Percentiles rank a stretch among this genome's conserved stretches.
Conservation (phyloP, 2,888 invertebrate genomes). For the Dryadula phaetusa region DNA sequence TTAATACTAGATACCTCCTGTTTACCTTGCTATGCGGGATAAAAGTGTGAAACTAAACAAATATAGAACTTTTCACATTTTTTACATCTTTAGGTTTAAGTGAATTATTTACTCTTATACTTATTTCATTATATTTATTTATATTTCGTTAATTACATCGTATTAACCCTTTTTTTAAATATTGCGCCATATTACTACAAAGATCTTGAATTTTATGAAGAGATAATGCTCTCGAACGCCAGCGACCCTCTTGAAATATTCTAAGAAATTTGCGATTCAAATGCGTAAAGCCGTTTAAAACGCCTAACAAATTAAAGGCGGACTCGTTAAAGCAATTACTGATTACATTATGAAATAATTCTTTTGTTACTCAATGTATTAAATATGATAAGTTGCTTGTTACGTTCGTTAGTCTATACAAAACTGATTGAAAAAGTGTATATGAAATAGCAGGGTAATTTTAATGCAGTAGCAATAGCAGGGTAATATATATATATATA, state of each 20-base stretch:
- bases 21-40: too few relatives aligned
- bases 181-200: conserved; percentile 76
- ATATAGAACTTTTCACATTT: too few relatives aligned
- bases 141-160: conserved; percentile 42
- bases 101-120: too few relatives aligned
- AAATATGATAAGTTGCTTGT: conserved; percentile 37
- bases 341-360: conserved; percentile 80
- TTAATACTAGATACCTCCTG: too few relatives aligned
- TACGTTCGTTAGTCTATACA: conserved; percentile 17
- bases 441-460: background rate
- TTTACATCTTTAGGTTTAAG: too few relatives aligned
- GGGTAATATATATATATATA: too few relatives aligned
- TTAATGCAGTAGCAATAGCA: too few relatives aligned
- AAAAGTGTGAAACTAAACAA: too few relatives aligned
- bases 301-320: conserved; percentile 84
- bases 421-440: background rate
- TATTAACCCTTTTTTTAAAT: conserved; percentile 63
- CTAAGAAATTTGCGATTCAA: conserved; percentile 84
- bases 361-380: conserved; percentile 48
- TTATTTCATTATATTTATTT: too few relatives aligned
- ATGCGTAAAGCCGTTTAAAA: conserved; percentile 84
- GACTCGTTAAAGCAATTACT: conserved; percentile 83
- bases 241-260: conserved; percentile 82
- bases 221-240: conserved; percentile 81
- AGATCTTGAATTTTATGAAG: conserved; percentile 83